These are phyloP conservation scores for Idaea biselata DNA, from an alignment of 2,888 invertebrate species.

Conservation along the genomic window DNA sequence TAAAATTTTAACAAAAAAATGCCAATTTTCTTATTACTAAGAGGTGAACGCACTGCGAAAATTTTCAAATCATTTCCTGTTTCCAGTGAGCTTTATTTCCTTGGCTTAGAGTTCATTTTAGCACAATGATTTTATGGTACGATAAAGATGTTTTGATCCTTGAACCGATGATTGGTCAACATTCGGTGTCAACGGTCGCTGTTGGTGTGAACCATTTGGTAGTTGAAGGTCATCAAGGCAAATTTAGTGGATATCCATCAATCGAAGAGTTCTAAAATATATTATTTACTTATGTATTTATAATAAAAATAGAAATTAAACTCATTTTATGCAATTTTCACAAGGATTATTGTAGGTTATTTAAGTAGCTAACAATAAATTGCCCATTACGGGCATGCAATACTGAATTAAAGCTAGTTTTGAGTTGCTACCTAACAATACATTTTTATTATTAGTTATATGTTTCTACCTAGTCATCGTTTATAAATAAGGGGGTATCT, in stretches of 20 bases:
- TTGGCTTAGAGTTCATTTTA: constrained; percentile 7
- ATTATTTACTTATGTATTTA: no score
- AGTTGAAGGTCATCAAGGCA: constrained; percentile 13
- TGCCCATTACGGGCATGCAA: no score
- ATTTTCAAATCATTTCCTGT: constrained; percentile 42
- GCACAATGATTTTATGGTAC: not conserved
- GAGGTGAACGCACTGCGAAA: constrained; percentile 41
- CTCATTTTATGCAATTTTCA: no score
- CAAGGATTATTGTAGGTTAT: no score
- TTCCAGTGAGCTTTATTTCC: not conserved
- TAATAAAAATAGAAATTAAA: no score
- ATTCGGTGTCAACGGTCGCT: constrained; percentile 28
- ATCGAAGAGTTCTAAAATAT: no score
- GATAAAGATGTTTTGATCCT: constrained; percentile 16
- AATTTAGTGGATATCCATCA: not conserved
- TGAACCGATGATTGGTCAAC: constrained; percentile 20
- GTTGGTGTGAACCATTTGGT: constrained; percentile 21
- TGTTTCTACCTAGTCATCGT: no score
- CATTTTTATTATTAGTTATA: no score
- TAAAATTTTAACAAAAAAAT: constrained; percentile 18
- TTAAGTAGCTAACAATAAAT: no score
- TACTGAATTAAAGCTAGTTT: no score
- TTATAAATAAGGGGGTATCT: no score
- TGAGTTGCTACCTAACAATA: no score
- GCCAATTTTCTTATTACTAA: constrained; percentile 23